Evolutionary conservation across 30 jellyfish, hydroid and myxozoan genomes (phyloP).

Genomic region (Chrysaora quinquecirrha): DNA sequence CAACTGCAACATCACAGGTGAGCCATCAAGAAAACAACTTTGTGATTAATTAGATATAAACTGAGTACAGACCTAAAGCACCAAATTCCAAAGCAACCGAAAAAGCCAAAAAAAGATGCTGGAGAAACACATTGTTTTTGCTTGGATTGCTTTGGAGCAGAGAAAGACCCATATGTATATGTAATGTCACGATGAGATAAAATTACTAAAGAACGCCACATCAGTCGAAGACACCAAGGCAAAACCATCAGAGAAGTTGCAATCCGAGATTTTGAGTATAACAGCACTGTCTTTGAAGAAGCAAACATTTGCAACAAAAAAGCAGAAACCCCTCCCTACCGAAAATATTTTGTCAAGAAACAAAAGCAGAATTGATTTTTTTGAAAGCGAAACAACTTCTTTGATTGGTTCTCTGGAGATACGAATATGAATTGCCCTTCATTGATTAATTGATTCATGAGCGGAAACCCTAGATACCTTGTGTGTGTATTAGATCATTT

Average conservation of each 20-base stretch:
- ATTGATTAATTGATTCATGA: too few species aligned
- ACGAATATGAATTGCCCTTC: too few species aligned
- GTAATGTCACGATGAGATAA: constrained; percentile 13
- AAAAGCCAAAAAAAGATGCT: neutral
- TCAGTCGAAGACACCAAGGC: neutral
- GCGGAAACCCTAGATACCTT: too few species aligned
- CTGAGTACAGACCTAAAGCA: neutral
- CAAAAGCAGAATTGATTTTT: neutral
- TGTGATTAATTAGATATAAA: neutral
- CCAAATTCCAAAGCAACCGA: constrained; percentile 5
- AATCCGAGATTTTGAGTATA: neutral
- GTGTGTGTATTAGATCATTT: too few species aligned
- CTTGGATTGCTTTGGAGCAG: neutral
- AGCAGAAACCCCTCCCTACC: neutral
- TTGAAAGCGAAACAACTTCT: too few species aligned
- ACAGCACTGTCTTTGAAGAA: neutral
- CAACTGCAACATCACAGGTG: constrained; percentile 13
- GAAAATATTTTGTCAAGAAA: neutral
- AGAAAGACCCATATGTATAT: neutral
- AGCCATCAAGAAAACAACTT: constrained; percentile 10
- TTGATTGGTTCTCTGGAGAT: too few species aligned
- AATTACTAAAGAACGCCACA: constrained; percentile 2
- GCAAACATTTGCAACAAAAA: constrained; percentile 5
- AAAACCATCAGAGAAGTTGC: neutral
- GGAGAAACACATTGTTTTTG: neutral